phyloP scores from a whole-genome alignment of 2,888 invertebrate genomes.

The Calameuta filiformis region DNA sequence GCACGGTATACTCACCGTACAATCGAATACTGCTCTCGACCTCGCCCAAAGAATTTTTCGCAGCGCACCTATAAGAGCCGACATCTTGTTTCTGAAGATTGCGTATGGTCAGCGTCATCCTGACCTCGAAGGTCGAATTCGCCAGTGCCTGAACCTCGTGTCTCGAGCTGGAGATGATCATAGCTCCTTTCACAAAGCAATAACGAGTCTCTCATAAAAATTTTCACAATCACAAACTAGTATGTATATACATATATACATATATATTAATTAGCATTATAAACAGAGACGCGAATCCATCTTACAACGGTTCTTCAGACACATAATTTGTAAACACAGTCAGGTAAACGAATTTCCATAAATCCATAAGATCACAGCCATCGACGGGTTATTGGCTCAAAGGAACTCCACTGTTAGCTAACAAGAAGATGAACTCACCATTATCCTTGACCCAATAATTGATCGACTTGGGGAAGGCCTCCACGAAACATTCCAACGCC shows the following conservation, averaged over 20 bases:
- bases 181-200: slow-evolving; percentile 72
- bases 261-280: too few species aligned
- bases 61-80: slow-evolving; percentile 87
- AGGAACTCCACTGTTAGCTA: background rate
- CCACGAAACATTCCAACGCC: slow-evolving; percentile 88
- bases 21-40: slow-evolving; percentile 88
- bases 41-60: slow-evolving; percentile 77
- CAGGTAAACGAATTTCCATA: background rate
- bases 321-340: background rate
- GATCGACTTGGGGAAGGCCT: slow-evolving; percentile 90
- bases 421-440: slow-evolving; percentile 70
- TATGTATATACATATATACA: too few species aligned
- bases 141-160: slow-evolving; percentile 80
- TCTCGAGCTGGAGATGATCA: slow-evolving; percentile 85
- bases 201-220: background rate
- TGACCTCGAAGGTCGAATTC: slow-evolving; percentile 82
- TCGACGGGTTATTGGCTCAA: background rate
- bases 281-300: background rate
- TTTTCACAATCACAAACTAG: background rate
- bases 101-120: slow-evolving; percentile 83
- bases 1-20: slow-evolving; percentile 76
- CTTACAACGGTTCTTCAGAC: background rate
- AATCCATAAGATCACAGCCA: background rate
- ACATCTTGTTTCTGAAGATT: slow-evolving; percentile 79
- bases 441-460: slow-evolving; percentile 91